A percentile compares a stretch with the other conserved stretches of the same genome.
Conservation (phyloP, 1,140 invertebrate genomes). For the Brachionus plicatilis region DNA sequence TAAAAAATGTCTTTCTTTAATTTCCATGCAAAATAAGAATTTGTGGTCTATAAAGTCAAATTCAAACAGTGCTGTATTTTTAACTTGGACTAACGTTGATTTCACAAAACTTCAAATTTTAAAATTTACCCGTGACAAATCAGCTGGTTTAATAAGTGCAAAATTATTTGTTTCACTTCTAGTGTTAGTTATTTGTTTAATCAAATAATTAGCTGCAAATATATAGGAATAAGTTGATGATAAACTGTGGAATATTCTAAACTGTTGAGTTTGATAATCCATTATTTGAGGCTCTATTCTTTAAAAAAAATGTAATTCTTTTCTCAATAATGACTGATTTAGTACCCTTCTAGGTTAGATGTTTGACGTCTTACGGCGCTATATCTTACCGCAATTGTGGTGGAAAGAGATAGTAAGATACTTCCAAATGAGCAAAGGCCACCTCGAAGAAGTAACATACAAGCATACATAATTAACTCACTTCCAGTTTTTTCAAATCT, state of each 20-base stretch:
- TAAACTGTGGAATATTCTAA: conserved; percentile 76
- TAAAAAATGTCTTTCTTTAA: no score
- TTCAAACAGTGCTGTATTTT: no score
- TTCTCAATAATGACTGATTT: background rate
- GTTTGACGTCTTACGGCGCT: conserved; percentile 79
- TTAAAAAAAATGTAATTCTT: conserved; percentile 54
- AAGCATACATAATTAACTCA: conserved; percentile 81
- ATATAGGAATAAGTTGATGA: conserved; percentile 71
- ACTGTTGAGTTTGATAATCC: conserved; percentile 85
- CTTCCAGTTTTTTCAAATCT: conserved; percentile 67
- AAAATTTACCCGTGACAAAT: conserved; percentile 54
- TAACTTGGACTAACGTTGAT: no score
- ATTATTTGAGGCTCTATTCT: conserved; percentile 78
- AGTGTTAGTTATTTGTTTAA: background rate
- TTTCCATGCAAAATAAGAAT: no score
- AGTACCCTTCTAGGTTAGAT: conserved; percentile 71
- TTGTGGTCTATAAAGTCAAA: no score
- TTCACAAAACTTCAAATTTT: background rate
- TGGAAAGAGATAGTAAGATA: conserved; percentile 65
- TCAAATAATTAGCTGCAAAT: conserved; percentile 66
- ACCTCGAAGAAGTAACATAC: conserved; percentile 86
- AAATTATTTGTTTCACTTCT: conserved; percentile 34
- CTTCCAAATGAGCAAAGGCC: conserved; percentile 58
- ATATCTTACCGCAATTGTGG: conserved; percentile 75
- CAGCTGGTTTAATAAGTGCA: conserved; percentile 41